These are phyloP conservation scores for Sparus aurata DNA, from an alignment of 2,797 vertebrate genomes.

Conservation along the genomic window DNA sequence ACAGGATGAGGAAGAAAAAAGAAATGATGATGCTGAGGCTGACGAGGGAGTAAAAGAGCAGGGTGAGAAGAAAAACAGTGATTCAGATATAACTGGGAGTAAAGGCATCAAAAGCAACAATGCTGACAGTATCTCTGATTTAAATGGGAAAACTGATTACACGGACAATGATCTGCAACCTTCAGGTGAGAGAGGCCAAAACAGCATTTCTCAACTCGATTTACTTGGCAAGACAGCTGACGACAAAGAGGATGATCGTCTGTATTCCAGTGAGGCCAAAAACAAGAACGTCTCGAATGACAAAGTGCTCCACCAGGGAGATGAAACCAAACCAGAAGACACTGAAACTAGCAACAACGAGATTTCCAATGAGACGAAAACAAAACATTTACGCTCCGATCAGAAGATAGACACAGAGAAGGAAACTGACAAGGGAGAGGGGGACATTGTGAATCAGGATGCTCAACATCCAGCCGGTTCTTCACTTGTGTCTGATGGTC, in stretches of 20 bases:
- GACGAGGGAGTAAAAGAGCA: not conserved
- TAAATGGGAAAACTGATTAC: not conserved
- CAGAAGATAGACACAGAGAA: conserved; percentile 3
- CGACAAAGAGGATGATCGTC: not conserved
- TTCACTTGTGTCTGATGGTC: not conserved
- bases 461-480: not conserved
- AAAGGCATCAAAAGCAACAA: not conserved
- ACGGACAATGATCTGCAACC: conserved; percentile 2
- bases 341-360: not conserved
- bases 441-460: not conserved
- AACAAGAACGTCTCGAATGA: not conserved
- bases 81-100: not conserved
- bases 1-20: not conserved
- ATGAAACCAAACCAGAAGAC: not conserved
- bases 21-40: not conserved
- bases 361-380: not conserved
- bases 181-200: not conserved
- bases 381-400: conserved; percentile 1
- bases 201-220: not conserved
- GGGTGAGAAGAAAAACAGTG: not conserved
- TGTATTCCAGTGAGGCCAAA: not conserved
- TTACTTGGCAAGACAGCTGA: not conserved
- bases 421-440: not conserved
- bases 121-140: not conserved
- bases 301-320: not conserved